phyloP scores from a whole-genome alignment of 2,888 invertebrate genomes.

The Chironomus riparius region DNA sequence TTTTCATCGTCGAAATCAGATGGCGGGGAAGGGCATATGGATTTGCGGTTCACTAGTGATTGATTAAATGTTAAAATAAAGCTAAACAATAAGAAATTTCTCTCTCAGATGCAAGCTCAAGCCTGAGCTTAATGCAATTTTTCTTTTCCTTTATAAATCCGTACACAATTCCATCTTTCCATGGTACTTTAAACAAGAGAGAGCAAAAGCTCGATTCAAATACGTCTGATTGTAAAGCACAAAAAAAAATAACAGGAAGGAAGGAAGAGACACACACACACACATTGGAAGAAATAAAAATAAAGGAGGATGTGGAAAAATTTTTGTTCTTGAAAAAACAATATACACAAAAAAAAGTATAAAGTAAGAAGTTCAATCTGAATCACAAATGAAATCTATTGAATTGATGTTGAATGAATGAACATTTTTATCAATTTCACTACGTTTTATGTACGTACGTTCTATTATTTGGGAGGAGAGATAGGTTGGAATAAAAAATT shows the following conservation, averaged over 20 bases:
- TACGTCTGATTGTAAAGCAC: no score
- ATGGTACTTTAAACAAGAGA: background rate
- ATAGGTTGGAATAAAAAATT: no score
- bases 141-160: background rate
- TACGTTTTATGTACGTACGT: background rate
- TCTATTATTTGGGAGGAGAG: no score
- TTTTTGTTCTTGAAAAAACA: background rate
- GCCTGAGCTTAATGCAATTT: constrained; percentile 7
- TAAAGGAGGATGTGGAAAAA: background rate
- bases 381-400: constrained; percentile 5
- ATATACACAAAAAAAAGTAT: background rate
- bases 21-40: background rate
- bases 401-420: constrained; percentile 1
- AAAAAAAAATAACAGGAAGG: no score
- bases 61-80: constrained; percentile 13
- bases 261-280: no score
- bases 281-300: no score
- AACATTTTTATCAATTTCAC: background rate
- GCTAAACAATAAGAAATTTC: background rate
- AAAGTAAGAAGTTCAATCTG: background rate
- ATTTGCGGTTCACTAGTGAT: constrained; percentile 15
- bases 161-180: no score
- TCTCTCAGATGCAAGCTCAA: background rate
- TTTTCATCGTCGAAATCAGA: constrained; percentile 23
- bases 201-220: background rate